These are phyloP conservation scores for Anhinga rufa DNA, from an alignment of 2,113 vertebrate species.

Conservation along the genomic window DNA sequence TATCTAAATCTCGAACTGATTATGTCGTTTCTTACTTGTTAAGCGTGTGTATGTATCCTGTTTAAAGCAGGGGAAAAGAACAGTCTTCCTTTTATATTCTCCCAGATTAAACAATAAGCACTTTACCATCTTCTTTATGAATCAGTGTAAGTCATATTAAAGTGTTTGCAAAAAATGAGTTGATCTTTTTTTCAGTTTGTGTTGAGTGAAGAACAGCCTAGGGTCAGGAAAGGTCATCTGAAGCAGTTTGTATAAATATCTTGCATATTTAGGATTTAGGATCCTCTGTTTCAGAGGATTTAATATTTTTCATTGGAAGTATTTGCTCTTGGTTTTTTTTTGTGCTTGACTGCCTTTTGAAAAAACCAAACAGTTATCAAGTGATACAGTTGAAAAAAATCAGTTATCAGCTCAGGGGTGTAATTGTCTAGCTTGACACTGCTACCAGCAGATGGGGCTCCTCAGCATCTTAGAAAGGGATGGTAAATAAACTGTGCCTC, in stretches of 20 bases:
- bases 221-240: not conserved
- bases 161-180: not conserved
- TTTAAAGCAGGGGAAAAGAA: not conserved
- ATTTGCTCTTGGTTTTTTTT: not conserved
- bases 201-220: not conserved
- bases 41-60: not conserved
- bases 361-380: not conserved
- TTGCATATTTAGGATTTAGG: not conserved
- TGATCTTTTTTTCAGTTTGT: not conserved
- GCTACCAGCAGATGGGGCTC: conserved; percentile 34
- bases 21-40: not conserved
- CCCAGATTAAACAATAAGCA: not conserved
- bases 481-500: not conserved
- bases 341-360: not conserved
- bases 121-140: not conserved
- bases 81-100: not conserved
- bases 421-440: not conserved
- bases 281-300: not conserved
- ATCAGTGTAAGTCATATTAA: not conserved
- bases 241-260: not conserved
- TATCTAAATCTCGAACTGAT: not conserved
- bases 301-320: not conserved
- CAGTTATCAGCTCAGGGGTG: not conserved
- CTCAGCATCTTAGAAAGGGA: not conserved
- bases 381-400: not conserved